These are phyloP conservation scores for Toxonevra muliebris DNA, from an alignment of 2,888 invertebrate species.

Conservation along the genomic window DNA sequence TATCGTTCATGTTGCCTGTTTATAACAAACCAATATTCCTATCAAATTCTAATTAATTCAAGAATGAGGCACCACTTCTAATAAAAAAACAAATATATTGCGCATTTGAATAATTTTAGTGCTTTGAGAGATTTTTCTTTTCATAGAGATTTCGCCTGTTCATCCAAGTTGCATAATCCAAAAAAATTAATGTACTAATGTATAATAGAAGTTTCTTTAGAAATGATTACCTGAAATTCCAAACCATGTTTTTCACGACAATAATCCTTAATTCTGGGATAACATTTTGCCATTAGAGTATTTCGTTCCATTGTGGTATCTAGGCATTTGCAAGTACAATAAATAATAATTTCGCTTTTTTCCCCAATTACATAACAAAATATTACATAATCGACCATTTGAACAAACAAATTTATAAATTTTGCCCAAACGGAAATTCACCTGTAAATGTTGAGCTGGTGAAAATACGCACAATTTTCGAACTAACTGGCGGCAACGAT, in stretches of 20 bases:
- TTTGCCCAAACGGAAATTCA: conserved; percentile 57
- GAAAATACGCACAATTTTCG: conserved; percentile 97
- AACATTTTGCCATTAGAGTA: conserved; percentile 97
- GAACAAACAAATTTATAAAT: neutral
- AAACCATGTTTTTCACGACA: conserved; percentile 96
- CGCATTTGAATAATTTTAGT: too few species aligned
- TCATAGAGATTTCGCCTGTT: too few species aligned
- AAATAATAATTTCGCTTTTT: neutral
- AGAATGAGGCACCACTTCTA: too few species aligned
- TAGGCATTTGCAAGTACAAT: conserved; percentile 55
- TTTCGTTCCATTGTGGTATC: conserved; percentile 98
- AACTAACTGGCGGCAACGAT: conserved; percentile 92
- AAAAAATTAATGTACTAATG: too few species aligned
- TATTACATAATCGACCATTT: conserved; percentile 11
- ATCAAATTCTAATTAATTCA: too few species aligned
- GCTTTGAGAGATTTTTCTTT: too few species aligned
- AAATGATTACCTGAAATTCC: conserved; percentile 90
- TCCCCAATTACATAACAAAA: conserved; percentile 20
- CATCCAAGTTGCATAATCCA: too few species aligned
- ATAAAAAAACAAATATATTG: too few species aligned
- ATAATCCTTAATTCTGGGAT: conserved; percentile 95
- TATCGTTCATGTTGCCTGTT: too few species aligned
- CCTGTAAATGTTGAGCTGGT: conserved; percentile 99
- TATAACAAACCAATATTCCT: too few species aligned
- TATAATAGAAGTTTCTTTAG: too few species aligned